phyloP scores from a whole-genome alignment of 2,113 vertebrate genomes.

The Butorides virescens region DNA sequence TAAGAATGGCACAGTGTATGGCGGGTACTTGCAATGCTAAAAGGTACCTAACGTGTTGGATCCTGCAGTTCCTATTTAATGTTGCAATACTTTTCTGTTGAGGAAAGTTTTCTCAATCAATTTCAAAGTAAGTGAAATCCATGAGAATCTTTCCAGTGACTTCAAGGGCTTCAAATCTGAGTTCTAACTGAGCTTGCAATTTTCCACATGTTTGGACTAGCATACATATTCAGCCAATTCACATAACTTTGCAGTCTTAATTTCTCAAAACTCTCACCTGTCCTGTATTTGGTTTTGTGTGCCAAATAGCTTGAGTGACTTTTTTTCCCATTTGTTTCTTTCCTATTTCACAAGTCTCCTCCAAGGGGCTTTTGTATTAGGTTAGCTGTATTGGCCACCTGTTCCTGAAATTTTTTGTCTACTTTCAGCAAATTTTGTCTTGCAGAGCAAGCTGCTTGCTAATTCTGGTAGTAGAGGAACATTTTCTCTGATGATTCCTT shows the following conservation, averaged over 20 bases:
- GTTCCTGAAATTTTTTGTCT: neutral
- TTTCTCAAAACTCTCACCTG: neutral
- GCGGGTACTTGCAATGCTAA: neutral
- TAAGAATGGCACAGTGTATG: neutral
- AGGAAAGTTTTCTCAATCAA: neutral
- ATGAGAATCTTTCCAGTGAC: neutral
- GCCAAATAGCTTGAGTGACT: neutral
- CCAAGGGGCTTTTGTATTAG: neutral
- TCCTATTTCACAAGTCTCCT: neutral
- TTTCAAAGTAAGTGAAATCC: neutral
- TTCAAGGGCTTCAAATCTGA: neutral
- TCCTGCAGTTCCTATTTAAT: neutral
- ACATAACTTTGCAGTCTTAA: neutral
- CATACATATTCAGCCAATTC: neutral
- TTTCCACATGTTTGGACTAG: neutral
- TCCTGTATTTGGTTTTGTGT: neutral
- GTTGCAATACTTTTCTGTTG: neutral
- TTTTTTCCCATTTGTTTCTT: neutral
- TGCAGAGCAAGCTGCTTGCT: neutral
- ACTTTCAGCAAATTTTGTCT: neutral
- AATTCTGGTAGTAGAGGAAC: neutral
- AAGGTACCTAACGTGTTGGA: neutral
- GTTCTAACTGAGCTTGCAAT: neutral
- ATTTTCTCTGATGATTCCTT: neutral
- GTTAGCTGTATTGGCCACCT: neutral